A percentile compares a stretch with the other conserved stretches of the same genome.
phyloP scores from a whole-genome alignment of 2,113 vertebrate genomes.

The Pituophis catenifer region DNA sequence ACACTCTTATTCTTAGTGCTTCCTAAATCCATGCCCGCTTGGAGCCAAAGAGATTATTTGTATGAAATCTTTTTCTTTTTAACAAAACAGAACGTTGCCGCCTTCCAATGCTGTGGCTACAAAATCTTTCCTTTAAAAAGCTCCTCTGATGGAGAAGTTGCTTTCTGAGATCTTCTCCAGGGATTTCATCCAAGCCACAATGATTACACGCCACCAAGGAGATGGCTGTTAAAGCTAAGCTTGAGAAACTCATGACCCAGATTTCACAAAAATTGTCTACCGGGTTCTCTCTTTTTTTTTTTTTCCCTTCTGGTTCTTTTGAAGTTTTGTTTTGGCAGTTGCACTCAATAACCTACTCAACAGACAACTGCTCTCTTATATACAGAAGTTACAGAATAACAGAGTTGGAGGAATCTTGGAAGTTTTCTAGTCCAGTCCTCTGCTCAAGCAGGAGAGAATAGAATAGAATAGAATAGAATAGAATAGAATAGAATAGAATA shows the following conservation, averaged over 20 bases:
- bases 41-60: background rate
- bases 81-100: background rate
- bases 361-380: background rate
- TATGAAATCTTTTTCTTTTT: background rate
- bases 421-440: background rate
- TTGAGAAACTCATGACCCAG: background rate
- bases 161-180: background rate
- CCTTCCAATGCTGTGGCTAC: background rate
- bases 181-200: background rate
- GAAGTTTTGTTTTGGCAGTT: background rate
- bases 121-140: background rate
- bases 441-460: background rate
- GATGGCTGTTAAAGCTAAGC: background rate
- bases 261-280: background rate
- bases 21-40: background rate
- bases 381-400: background rate
- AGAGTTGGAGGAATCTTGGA: background rate
- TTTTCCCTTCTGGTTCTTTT: background rate
- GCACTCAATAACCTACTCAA: background rate
- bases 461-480: too few relatives aligned
- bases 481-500: too few relatives aligned
- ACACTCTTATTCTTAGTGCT: background rate
- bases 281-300: background rate
- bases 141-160: background rate
- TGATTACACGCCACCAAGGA: background rate